Conservation (phyloP, 2,797 vertebrate species). For the Coregonus suidteri region DNA sequence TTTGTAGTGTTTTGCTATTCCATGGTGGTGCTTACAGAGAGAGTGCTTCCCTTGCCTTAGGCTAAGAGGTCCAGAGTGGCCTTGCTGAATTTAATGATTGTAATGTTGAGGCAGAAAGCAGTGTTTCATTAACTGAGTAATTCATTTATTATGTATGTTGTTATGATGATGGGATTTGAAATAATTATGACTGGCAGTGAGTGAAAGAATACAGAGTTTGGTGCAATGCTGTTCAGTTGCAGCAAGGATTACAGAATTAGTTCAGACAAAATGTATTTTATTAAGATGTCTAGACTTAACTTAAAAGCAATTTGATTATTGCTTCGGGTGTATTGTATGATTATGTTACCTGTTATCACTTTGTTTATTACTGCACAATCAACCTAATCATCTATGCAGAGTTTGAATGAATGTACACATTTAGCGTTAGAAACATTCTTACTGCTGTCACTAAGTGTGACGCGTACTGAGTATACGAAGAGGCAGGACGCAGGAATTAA, state of each 20-base stretch:
- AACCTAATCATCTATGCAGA: background rate
- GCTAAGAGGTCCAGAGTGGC: background rate
- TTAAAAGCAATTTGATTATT: conserved; percentile 5
- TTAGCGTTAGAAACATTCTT: background rate
- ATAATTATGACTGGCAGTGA: background rate
- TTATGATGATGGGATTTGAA: background rate
- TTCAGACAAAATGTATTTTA: background rate
- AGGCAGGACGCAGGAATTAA: too few relatives aligned
- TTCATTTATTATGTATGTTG: background rate
- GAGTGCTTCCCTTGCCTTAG: background rate
- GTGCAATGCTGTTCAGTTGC: background rate
- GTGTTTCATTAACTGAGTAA: background rate
- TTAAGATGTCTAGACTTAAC: conserved; percentile 23
- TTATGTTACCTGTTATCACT: background rate
- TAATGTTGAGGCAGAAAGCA: background rate
- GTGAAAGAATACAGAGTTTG: background rate
- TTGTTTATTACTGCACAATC: background rate
- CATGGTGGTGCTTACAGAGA: background rate
- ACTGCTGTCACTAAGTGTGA: background rate
- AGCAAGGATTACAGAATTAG: conserved; percentile 7
- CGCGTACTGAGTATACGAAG: too few relatives aligned
- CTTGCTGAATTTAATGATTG: background rate
- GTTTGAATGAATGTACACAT: background rate
- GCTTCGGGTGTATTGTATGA: background rate
- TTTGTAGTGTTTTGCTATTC: background rate